Conservation (phyloP, 2,113 vertebrate species). For the Pygoscelis antarcticus region DNA sequence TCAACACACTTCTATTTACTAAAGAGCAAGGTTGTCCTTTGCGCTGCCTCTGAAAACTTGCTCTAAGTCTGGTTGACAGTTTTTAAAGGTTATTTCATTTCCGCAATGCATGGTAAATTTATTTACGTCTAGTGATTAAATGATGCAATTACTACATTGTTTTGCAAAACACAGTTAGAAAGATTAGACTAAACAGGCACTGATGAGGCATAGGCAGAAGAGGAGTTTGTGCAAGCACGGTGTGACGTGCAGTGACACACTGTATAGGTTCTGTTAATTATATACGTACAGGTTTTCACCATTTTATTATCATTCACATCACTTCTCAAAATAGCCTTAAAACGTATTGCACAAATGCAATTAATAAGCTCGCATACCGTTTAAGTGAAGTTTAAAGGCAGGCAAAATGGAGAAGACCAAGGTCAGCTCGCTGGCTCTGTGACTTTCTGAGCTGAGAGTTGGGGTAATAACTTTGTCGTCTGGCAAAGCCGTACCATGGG, state of each 20-base stretch:
- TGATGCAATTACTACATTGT: background rate
- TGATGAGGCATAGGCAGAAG: background rate
- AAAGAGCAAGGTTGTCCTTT: background rate
- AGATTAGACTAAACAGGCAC: background rate
- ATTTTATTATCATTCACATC: background rate
- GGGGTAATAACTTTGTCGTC: background rate
- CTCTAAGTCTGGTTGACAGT: background rate
- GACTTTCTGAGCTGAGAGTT: background rate
- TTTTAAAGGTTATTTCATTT: background rate
- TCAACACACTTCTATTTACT: background rate
- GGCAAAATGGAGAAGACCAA: background rate
- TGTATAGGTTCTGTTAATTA: background rate
- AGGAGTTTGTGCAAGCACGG: accelerated
- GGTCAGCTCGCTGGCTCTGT: background rate
- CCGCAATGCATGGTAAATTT: accelerated
- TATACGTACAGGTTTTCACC: background rate
- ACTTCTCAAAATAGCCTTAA: background rate
- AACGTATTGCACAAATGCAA: background rate
- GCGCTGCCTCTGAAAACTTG: background rate
- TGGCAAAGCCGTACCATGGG: background rate
- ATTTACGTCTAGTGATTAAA: background rate
- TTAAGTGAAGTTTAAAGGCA: background rate
- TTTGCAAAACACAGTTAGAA: background rate
- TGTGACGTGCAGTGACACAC: background rate
- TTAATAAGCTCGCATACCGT: background rate